Conservation (phyloP, 2,888 invertebrate genomes). For the Nipponacmea schrenckii region DNA sequence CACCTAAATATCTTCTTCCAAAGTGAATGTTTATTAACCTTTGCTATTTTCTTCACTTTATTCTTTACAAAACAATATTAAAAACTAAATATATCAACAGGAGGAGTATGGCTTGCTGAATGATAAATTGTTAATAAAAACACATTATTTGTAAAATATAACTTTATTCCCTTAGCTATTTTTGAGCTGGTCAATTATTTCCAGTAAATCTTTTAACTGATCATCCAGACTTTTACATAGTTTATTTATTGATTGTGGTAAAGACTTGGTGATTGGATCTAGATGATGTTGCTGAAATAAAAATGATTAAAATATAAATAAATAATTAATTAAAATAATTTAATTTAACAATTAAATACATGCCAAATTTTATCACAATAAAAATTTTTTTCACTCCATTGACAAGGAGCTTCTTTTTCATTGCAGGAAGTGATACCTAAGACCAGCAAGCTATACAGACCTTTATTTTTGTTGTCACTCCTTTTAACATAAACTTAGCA, state of each 20-base stretch:
- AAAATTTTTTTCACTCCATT: no score
- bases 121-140: no score
- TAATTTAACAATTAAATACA: no score
- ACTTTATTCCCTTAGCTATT: constrained; percentile 17
- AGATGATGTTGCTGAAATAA: constrained; percentile 50
- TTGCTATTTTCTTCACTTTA: no score
- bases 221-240: constrained; percentile 39
- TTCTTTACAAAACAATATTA: no score
- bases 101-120: no score
- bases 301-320: constrained; percentile 11
- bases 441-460: constrained; percentile 31
- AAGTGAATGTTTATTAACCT: no score
- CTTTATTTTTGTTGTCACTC: constrained; percentile 55
- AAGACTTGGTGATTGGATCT: constrained; percentile 38
- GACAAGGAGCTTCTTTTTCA: no score
- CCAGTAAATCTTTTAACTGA: constrained; percentile 32
- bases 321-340: background rate
- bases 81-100: no score
- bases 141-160: background rate
- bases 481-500: constrained; percentile 59
- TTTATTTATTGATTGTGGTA: constrained; percentile 36
- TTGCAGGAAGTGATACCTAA: no score
- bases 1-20: no score
- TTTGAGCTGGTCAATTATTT: constrained; percentile 41
- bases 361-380: no score